Conservation (phyloP, 2,888 invertebrate species). For the Oscheius sp. region DNA sequence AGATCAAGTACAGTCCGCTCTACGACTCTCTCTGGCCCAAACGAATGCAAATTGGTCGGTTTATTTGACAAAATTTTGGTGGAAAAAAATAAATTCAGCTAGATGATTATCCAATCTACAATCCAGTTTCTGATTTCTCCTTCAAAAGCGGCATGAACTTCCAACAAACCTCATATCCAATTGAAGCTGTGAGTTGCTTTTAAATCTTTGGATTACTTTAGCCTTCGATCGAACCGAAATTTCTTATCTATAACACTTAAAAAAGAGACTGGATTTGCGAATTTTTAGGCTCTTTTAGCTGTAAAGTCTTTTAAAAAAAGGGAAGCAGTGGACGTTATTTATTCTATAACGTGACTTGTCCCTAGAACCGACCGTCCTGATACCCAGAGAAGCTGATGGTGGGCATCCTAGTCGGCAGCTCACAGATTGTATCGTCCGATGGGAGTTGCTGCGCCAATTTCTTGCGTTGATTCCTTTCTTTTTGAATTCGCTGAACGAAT, state of each 20-base stretch:
- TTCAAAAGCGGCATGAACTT: constrained; percentile 45
- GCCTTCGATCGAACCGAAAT: too few relatives aligned
- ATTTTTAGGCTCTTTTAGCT: neutral
- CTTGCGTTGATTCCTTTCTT: neutral
- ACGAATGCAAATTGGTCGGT: constrained; percentile 16
- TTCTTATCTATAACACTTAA: too few relatives aligned
- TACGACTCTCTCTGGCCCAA: neutral
- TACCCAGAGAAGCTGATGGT: neutral
- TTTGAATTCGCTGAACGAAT: neutral
- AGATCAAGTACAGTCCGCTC: neutral
- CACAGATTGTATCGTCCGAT: neutral
- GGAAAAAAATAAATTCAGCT: constrained; percentile 5
- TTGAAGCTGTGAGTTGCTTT: constrained; percentile 40
- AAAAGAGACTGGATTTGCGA: neutral
- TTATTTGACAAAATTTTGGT: neutral
- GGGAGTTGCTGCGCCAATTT: too few relatives aligned
- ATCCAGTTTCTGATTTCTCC: constrained; percentile 44
- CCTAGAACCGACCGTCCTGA: too few relatives aligned
- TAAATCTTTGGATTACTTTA: too few relatives aligned
- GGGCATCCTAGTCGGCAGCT: neutral
- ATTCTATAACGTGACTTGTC: too few relatives aligned
- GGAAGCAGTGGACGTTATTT: too few relatives aligned
- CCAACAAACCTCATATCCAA: constrained; percentile 48
- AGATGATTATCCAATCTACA: constrained; percentile 52
- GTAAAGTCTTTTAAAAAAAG: too few relatives aligned